Conservation (phyloP, 2,888 invertebrate genomes). For the Eupithecia centaureata region DNA sequence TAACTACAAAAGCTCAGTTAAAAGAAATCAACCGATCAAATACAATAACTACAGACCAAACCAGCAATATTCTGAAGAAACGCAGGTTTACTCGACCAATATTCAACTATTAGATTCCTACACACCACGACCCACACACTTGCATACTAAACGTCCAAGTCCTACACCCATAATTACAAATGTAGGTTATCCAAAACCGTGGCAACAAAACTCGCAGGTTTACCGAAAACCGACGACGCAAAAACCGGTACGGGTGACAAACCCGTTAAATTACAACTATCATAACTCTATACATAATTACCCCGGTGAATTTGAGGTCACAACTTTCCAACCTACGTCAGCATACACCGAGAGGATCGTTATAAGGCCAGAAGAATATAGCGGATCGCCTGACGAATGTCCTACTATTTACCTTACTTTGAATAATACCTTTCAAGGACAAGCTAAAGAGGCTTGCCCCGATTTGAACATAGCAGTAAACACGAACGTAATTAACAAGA, state of each 20-base stretch:
- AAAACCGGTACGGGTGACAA: constrained; percentile 62
- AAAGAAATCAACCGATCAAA: constrained; percentile 43
- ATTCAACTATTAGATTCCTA: constrained; percentile 63
- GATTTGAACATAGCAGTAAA: constrained; percentile 89
- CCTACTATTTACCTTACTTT: constrained; percentile 84
- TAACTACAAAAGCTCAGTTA: constrained; percentile 46
- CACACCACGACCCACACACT: constrained; percentile 61
- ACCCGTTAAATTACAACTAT: constrained; percentile 64
- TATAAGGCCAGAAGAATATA: constrained; percentile 78
- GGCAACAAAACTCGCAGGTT: constrained; percentile 50
- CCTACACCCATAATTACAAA: constrained; percentile 77
- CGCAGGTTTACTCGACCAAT: constrained; percentile 63
- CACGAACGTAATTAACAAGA: constrained; percentile 86
- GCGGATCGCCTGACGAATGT: constrained; percentile 75
- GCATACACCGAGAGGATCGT: constrained; percentile 76
- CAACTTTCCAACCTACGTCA: constrained; percentile 71
- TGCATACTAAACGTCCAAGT: constrained; percentile 63
- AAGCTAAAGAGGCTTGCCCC: constrained; percentile 86
- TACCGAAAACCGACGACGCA: constrained; percentile 60
- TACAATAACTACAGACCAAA: constrained; percentile 46
- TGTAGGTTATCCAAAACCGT: constrained; percentile 71
- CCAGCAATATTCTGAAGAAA: constrained; percentile 58
- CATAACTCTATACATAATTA: constrained; percentile 62
- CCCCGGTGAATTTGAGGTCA: constrained; percentile 68
- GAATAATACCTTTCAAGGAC: constrained; percentile 80